Evolutionary conservation across 2,113 vertebrate species (phyloP).

Genomic region (Apus apus): DNA sequence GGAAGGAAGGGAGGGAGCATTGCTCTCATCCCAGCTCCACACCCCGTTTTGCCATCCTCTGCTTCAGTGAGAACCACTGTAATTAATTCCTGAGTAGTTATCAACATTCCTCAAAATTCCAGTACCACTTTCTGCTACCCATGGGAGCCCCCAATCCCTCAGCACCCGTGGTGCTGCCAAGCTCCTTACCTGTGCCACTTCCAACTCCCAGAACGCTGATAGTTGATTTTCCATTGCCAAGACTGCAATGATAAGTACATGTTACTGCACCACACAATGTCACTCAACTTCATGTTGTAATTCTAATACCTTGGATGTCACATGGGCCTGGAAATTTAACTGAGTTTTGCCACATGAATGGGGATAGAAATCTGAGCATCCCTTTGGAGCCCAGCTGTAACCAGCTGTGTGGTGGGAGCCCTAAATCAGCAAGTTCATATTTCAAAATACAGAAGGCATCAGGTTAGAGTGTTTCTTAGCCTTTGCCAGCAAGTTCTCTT

Average conservation of each 20-base stretch:
- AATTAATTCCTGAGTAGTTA: neutral
- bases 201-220: conserved; percentile 86
- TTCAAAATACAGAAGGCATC: neutral
- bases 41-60: neutral
- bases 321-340: fast-evolving
- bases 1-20: neutral
- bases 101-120: neutral
- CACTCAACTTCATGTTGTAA: neutral
- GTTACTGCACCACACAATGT: neutral
- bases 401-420: neutral
- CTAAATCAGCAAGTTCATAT: neutral
- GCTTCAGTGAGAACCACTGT: neutral
- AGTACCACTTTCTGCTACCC: neutral
- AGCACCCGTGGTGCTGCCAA: neutral
- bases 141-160: fast-evolving
- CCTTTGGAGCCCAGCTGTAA: neutral
- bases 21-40: fast-evolving
- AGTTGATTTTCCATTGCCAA: conserved; percentile 76
- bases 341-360: neutral
- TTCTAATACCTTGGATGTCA: neutral
- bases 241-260: conserved; percentile 60
- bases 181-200: conserved; percentile 83
- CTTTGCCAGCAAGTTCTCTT: neutral
- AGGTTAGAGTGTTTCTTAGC: neutral
- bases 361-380: neutral